Evolutionary conservation across 2,888 invertebrate genomes (phyloP).

Genomic region (Holacanthella duospinosa): DNA sequence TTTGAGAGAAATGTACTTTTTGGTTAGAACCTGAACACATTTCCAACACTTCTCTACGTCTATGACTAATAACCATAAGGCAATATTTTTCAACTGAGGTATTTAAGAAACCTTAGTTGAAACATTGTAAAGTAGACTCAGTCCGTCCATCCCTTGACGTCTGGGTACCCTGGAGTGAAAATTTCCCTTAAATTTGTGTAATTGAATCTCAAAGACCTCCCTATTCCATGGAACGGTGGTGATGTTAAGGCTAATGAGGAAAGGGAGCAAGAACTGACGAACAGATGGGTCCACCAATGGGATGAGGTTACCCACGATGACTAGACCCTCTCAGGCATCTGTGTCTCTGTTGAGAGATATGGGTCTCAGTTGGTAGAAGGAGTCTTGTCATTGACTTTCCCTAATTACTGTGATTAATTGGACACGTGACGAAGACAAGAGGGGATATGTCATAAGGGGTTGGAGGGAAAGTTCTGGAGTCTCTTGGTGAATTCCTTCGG

Average conservation of each 20-base stretch:
- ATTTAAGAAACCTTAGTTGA: too few species aligned
- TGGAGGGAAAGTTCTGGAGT: neutral
- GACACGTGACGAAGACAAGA: slow-evolving; percentile 31
- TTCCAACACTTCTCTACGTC: too few species aligned
- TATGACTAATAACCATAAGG: too few species aligned
- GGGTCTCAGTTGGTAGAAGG: too few species aligned
- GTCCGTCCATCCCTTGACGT: neutral
- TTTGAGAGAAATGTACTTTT: too few species aligned
- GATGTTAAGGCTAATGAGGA: neutral
- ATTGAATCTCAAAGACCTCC: neutral
- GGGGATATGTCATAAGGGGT: neutral
- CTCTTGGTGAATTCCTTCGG: neutral
- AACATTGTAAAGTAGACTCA: too few species aligned
- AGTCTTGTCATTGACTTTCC: slow-evolving; percentile 10
- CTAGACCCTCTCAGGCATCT: neutral
- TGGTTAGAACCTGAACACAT: too few species aligned
- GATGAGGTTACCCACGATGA: neutral
- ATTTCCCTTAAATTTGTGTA: neutral
- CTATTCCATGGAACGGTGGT: too few species aligned
- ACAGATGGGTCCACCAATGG: neutral
- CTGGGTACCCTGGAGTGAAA: neutral
- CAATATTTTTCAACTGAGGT: too few species aligned
- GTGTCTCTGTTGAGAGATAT: neutral
- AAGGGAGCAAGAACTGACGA: neutral
- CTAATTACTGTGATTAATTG: slow-evolving; percentile 38